These are phyloP conservation scores for Leptopilina boulardi DNA, from an alignment of 1,140 invertebrate species.

Conservation along the genomic window DNA sequence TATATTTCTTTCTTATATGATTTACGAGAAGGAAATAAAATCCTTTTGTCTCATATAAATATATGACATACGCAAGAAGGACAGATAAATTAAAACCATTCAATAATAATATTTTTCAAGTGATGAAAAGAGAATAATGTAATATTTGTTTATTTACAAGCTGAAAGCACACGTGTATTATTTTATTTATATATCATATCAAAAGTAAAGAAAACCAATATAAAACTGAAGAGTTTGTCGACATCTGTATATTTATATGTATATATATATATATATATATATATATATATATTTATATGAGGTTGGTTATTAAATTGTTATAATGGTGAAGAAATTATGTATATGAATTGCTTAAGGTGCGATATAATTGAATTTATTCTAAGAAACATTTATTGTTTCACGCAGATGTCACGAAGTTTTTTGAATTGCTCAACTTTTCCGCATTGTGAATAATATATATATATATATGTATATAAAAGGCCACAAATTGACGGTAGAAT, in stretches of 20 bases:
- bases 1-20: too few species aligned
- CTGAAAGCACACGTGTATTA: neutral
- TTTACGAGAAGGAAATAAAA: neutral
- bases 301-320: neutral
- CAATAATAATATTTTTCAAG: neutral
- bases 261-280: neutral
- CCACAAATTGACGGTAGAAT: slow-evolving; percentile 16
- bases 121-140: neutral
- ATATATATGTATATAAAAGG: slow-evolving; percentile 30
- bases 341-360: slow-evolving; percentile 8
- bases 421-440: slow-evolving; percentile 31
- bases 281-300: neutral
- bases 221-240: neutral
- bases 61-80: neutral
- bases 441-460: slow-evolving; percentile 21
- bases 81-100: neutral
- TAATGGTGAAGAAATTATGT: slow-evolving; percentile 16
- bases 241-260: neutral
- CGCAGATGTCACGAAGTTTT: slow-evolving; percentile 28
- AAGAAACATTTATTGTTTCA: slow-evolving; percentile 6
- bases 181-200: too few species aligned
- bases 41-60: neutral
- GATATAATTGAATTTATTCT: slow-evolving; percentile 9
- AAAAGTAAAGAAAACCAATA: neutral
- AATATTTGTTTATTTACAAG: slow-evolving; percentile 2